Evolutionary conservation across 2,113 vertebrate species (phyloP), one percentile per base, ranked within the genome.

Genomic region (Poeciliopsis turrubarensis): DNA sequence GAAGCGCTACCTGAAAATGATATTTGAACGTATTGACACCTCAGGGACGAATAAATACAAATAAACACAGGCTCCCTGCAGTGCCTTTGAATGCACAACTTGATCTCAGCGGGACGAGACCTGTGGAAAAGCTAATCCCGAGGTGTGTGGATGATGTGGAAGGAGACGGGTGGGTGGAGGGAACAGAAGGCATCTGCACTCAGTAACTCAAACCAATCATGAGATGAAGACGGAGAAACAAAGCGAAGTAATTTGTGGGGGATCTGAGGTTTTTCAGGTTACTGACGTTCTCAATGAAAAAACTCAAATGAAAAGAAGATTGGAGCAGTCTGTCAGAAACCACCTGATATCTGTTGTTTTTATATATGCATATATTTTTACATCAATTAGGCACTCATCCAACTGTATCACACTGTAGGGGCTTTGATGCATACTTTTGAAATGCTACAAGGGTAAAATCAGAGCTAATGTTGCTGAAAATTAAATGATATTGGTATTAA

Each of bases 51-150:
- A 81, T 72, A 84, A 72, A 75, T 7, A 60, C 77, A 65, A 74
- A 66, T 51, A 60, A 27, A 61, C 17, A 80, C 68, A 30, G 65
- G 61, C 63, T 72, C 71, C 70, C 60, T 4, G 5, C 61, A 13
- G 71, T 44, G 74, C 31, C 72, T 60, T 67, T 77, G 61, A 77
- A 86, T 79, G 77, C 34, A 68, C 25, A n/a, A 34, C 63, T 41
- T 51, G 70, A 70, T 83, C 73, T 69, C 37, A 8, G 72, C 27
- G 2, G 51, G 79, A 75, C 82, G 69, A 60, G 17, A 0, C 1
- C 8, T 22, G 67, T 54, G 14, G 27, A 77, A 72, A 78, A 79
- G 79, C 69, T 78, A 75, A 84, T 83, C 72, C 73, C 4, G 73
- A 32, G 31, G 60, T 60, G 57, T 67, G 65, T 26, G 60, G 72